Evolutionary conservation across 2,797 vertebrate species (phyloP).

Genomic region (Erithacus rubecula): DNA sequence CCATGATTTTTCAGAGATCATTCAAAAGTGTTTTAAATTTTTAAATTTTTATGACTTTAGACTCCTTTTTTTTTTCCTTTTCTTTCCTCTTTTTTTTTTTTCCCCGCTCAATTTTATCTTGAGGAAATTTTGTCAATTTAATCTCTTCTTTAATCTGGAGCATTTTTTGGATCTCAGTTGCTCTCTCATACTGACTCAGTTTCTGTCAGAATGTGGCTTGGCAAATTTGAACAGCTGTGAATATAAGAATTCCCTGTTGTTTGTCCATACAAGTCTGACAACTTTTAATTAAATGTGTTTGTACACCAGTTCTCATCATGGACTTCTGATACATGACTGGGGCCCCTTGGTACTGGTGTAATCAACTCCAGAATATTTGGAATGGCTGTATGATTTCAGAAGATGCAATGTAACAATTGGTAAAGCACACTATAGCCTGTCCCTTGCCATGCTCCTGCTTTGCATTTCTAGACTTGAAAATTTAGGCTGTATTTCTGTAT

Average conservation of each 20-base stretch:
- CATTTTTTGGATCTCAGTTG: background rate
- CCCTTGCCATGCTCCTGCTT: background rate
- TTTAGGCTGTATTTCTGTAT: background rate
- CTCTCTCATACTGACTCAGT: background rate
- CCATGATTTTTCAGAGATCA: background rate
- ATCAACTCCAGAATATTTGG: background rate
- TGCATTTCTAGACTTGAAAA: background rate
- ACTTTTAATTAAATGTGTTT: slow-evolving; percentile 22
- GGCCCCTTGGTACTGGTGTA: background rate
- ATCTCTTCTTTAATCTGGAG: background rate
- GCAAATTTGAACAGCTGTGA: background rate
- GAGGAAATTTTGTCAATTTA: background rate
- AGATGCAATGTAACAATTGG: background rate
- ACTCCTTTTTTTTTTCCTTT: background rate
- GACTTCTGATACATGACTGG: background rate
- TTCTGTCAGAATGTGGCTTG: background rate
- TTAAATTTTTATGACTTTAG: background rate
- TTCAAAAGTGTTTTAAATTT: background rate
- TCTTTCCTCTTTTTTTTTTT: background rate
- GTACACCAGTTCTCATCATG: background rate
- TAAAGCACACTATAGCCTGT: background rate
- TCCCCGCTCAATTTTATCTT: background rate
- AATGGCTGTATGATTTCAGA: background rate
- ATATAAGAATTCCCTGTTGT: background rate
- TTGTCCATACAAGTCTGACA: background rate